Conservation (phyloP, 2,797 vertebrate genomes). For the Vultur gryphus region DNA sequence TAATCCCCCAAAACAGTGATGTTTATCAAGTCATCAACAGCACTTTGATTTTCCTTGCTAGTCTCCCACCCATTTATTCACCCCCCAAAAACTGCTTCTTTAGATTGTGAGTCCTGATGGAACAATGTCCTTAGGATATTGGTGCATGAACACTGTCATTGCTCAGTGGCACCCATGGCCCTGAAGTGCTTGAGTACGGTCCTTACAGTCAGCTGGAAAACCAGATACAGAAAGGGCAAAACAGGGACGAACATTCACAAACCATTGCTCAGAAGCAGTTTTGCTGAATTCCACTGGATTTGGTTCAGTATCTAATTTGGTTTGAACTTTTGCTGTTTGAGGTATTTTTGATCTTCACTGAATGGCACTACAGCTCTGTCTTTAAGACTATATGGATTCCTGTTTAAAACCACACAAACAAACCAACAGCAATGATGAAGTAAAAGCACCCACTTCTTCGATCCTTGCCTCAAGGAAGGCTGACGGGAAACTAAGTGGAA, state of each 20-base stretch:
- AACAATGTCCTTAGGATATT: background rate
- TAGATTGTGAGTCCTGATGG: background rate
- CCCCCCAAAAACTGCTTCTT: accelerated
- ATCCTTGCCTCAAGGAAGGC: background rate
- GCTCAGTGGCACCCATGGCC: background rate
- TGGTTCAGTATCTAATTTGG: background rate
- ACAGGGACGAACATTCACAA: background rate
- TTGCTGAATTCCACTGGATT: background rate
- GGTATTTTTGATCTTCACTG: background rate
- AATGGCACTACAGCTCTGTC: background rate
- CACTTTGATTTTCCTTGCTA: background rate
- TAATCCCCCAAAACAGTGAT: background rate
- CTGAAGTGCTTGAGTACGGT: background rate
- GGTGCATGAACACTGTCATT: background rate
- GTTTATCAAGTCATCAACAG: background rate
- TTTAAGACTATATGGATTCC: background rate
- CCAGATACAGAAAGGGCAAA: background rate
- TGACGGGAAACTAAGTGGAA: background rate
- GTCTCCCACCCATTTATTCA: background rate
- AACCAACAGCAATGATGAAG: background rate
- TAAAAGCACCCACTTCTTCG: background rate
- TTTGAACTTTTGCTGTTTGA: background rate
- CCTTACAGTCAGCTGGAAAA: background rate
- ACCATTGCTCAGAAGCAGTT: background rate
- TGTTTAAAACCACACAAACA: background rate